These are phyloP conservation scores for Neelides sp. DNA, from an alignment of 1,140 invertebrate genomes.

Conservation along the genomic window DNA sequence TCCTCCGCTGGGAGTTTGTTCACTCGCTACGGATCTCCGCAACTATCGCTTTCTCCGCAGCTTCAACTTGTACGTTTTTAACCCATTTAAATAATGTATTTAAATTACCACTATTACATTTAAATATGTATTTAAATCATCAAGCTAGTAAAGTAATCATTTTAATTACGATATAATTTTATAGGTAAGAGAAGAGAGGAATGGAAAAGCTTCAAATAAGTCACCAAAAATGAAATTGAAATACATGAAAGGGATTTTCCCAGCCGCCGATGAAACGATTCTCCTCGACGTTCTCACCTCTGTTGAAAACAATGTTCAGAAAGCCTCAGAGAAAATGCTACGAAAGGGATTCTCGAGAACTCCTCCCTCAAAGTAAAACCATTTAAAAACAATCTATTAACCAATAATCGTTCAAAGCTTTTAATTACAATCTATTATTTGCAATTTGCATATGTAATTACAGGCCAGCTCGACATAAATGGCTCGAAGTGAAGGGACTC, in stretches of 20 bases:
- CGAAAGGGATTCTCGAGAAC: slow-evolving; percentile 27
- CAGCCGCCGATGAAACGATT: slow-evolving; percentile 36
- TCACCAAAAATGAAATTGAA: slow-evolving; percentile 32
- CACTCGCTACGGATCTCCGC: no score
- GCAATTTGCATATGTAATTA: not conserved
- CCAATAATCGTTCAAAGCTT: not conserved
- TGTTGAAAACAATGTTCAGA: slow-evolving; percentile 37
- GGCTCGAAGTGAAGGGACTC: slow-evolving; percentile 28
- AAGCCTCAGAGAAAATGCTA: slow-evolving; percentile 34
- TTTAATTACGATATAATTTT: no score
- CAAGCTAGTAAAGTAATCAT: no score
- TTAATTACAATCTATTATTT: not conserved
- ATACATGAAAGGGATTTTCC: slow-evolving; percentile 38
- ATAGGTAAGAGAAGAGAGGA: slow-evolving; percentile 17
- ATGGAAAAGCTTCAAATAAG: slow-evolving; percentile 17
- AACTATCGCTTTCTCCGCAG: no score
- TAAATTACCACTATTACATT: no score
- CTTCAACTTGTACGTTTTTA: slow-evolving; percentile 25
- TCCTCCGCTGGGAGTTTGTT: slow-evolving; percentile 28
- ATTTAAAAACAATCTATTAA: not conserved
- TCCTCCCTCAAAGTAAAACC: slow-evolving; percentile 25
- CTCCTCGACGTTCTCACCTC: slow-evolving; percentile 36
- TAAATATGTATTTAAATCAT: no score
- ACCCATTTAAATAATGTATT: no score
- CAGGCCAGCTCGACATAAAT: slow-evolving; percentile 29